These are phyloP conservation scores for Antedon mediterranea DNA, from an alignment of 53 echinoderm and acorn worm species.

Conservation along the genomic window DNA sequence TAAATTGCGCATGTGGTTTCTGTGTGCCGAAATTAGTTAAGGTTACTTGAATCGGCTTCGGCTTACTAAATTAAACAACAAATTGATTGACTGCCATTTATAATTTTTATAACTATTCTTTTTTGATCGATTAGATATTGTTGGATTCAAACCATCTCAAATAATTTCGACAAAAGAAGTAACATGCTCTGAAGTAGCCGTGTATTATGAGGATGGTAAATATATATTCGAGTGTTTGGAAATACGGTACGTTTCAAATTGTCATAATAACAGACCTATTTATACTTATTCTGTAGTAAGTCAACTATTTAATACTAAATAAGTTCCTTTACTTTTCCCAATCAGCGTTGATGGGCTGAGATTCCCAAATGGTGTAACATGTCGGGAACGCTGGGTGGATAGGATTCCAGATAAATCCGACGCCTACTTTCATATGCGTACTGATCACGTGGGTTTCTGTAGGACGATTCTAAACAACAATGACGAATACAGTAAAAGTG, in stretches of 20 bases:
- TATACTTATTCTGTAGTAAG: too few relatives aligned
- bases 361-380: conserved; percentile 75
- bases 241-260: conserved; percentile 24
- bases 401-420: conserved; percentile 1
- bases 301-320: too few relatives aligned
- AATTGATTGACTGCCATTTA: too few relatives aligned
- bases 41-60: too few relatives aligned
- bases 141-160: conserved; percentile 34
- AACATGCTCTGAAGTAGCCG: conserved; percentile 19
- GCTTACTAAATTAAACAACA: too few relatives aligned
- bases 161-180: conserved; percentile 17
- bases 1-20: too few relatives aligned
- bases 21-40: too few relatives aligned
- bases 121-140: conserved; percentile 14
- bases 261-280: too few relatives aligned
- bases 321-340: too few relatives aligned
- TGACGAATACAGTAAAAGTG: conserved; percentile 15
- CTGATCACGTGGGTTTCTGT: conserved; percentile 58
- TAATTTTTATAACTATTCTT: too few relatives aligned
- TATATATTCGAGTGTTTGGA: conserved; percentile 34
- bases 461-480: conserved; percentile 27
- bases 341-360: conserved; percentile 40
- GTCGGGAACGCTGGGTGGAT: conserved; percentile 55
- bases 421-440: conserved; percentile 32
- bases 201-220: conserved; percentile 6